These are phyloP conservation scores for Dipus sagitta DNA, from an alignment of 2,797 vertebrate genomes.

Conservation along the genomic window DNA sequence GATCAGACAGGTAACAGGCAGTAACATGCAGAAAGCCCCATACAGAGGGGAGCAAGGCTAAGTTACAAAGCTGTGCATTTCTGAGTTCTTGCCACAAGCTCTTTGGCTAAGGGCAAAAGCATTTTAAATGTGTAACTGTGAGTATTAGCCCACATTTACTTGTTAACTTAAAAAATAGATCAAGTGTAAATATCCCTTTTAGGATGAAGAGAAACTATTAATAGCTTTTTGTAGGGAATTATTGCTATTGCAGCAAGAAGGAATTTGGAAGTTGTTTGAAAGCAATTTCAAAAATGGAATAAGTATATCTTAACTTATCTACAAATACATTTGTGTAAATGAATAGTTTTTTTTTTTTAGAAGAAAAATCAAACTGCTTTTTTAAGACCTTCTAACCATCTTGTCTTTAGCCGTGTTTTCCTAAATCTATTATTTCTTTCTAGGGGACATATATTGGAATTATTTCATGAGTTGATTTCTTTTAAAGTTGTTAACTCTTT, in stretches of 20 bases:
- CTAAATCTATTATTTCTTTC: conserved; percentile 42
- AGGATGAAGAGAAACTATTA: not conserved
- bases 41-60: not conserved
- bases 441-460: not conserved
- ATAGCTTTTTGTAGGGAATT: not conserved
- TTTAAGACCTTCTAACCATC: not conserved
- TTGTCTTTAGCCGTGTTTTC: not conserved
- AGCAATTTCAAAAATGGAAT: conserved; percentile 25
- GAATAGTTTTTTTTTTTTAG: conserved; percentile 49
- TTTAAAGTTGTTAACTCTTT: conserved; percentile 52
- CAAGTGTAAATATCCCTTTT: not conserved
- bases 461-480: conserved; percentile 59
- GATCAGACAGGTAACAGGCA: not conserved
- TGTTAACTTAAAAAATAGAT: conserved; percentile 42
- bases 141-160: not conserved
- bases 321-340: conserved; percentile 28
- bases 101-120: conserved; percentile 7
- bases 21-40: not conserved
- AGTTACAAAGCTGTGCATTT: not conserved
- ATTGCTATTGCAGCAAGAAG: not conserved
- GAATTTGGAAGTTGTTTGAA: conserved; percentile 21
- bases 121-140: not conserved
- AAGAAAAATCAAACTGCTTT: not conserved
- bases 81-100: not conserved
- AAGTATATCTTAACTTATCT: conserved; percentile 32